Conservation (phyloP, 2,888 invertebrate genomes). For the Erebia ligea region DNA sequence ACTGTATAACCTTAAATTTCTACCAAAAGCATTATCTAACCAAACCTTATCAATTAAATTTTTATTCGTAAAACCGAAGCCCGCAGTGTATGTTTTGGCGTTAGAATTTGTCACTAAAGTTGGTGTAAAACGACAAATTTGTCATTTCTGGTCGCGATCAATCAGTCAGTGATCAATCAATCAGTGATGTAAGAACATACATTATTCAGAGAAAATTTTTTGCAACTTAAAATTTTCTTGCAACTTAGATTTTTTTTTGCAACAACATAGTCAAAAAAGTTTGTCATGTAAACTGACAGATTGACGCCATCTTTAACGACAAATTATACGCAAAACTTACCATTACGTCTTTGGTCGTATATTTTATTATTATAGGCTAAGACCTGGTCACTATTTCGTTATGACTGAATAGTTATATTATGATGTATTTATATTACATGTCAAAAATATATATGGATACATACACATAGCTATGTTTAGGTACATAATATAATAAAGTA, state of each 20-base stretch:
- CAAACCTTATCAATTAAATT: constrained; percentile 18
- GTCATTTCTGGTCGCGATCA: background rate
- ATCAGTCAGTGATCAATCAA: no score
- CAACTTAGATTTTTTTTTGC: background rate
- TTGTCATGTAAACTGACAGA: background rate
- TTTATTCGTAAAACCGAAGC: constrained; percentile 4
- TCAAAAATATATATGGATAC: constrained; percentile 43
- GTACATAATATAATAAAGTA: background rate
- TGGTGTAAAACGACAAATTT: background rate
- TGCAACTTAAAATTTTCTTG: background rate
- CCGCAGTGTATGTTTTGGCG: background rate
- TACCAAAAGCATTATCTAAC: constrained; percentile 18
- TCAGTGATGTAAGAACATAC: background rate
- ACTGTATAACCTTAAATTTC: constrained; percentile 20
- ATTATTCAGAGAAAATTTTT: background rate
- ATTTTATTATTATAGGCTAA: constrained; percentile 25
- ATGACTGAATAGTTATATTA: constrained; percentile 24
- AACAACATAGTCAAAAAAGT: background rate
- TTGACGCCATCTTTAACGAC: background rate
- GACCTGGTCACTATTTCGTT: constrained; percentile 35
- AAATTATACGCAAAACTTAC: background rate
- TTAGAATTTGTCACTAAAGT: background rate
- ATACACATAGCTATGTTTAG: constrained; percentile 13
- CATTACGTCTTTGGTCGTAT: background rate
- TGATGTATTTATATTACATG: constrained; percentile 32